Base-by-base conservation (phyloP, 2,888 invertebrate genomes). In the Ophion ellenae region DNA sequence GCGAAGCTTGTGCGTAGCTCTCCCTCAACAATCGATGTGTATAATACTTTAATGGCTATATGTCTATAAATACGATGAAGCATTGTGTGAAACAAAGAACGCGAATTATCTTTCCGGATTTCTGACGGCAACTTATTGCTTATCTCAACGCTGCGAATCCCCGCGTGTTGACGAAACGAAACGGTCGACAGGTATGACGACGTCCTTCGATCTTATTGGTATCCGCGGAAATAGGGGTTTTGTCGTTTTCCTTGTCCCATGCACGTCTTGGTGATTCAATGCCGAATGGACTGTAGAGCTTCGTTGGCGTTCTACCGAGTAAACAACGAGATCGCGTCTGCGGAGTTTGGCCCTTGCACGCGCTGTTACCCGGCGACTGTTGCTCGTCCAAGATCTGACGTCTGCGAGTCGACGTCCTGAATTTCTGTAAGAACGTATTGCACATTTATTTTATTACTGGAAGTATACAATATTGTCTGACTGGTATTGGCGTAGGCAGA, bases 281-380 rank as follows among this genome's bases (percentile, higher is more conserved):
- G 7, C 96, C 96, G 90, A 97, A 97, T 0, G 97, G 97, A 89
- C 97, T 97, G 93, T 97, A 97, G 81, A 97, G 90, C 92, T 97
- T 97, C 0, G 97, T 96, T 0, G 97, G 97, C 36, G 97, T 97
- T 63, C 96, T 94, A 6, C 96, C 96, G 53, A 96, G 90, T n/a
- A 95, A 89, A 88, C 94, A 93, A 53, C 94, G 94, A 0, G 95
- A 94, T 80, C 93, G 92, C 1, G 95, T 94, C 79, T 95, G 94
- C 2, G 95, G 95, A 1, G 95, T 95, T 57, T 94, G 93, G 87
- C 93, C 92, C 84, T 94, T 94, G 78, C 85, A 90, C 6, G 89
- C 89, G 70, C 88, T 90, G 74, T 90, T 90, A 11, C 85, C 88
- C 4, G 85, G 95, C 90, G 94, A 94, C 17, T 95, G 95, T n/a